Evolutionary conservation across 2,888 invertebrate species (phyloP).

Genomic region (Drosophila fulvimacula): DNA sequence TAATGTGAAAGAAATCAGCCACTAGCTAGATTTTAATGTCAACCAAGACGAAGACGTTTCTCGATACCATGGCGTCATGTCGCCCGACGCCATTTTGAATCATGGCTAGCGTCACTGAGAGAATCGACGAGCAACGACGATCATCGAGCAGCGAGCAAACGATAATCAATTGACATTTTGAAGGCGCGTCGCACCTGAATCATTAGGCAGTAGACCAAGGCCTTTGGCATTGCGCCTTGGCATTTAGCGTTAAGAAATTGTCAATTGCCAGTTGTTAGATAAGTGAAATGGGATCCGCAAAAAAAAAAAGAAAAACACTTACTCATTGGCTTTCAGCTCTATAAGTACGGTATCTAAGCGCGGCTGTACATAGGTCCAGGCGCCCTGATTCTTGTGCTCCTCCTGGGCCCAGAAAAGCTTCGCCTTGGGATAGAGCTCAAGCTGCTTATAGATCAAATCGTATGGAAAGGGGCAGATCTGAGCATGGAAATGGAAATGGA

Average conservation of each 20-base stretch:
- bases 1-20: slow-evolving; percentile 43
- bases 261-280: slow-evolving; percentile 4
- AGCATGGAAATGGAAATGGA: background rate
- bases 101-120: slow-evolving; percentile 30
- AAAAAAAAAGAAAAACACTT: slow-evolving; percentile 33
- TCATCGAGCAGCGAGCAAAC: slow-evolving; percentile 1
- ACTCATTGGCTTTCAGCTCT: slow-evolving; percentile 48
- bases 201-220: slow-evolving; percentile 66
- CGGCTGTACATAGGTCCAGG: slow-evolving; percentile 90
- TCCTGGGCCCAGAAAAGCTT: slow-evolving; percentile 91
- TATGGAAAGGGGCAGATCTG: slow-evolving; percentile 92
- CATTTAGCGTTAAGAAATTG: slow-evolving; percentile 51
- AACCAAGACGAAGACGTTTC: slow-evolving; percentile 29
- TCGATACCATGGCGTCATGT: slow-evolving; percentile 51
- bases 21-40: slow-evolving; percentile 28
- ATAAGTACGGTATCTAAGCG: slow-evolving; percentile 89
- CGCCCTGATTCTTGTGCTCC: slow-evolving; percentile 94
- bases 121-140: background rate
- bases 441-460: slow-evolving; percentile 89
- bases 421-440: slow-evolving; percentile 88
- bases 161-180: slow-evolving; percentile 62
- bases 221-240: slow-evolving; percentile 59
- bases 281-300: slow-evolving; percentile 8
- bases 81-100: slow-evolving; percentile 57
- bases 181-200: slow-evolving; percentile 79